Conservation (phyloP, 2,797 vertebrate species). For the Hypotaenidia philippensis region DNA sequence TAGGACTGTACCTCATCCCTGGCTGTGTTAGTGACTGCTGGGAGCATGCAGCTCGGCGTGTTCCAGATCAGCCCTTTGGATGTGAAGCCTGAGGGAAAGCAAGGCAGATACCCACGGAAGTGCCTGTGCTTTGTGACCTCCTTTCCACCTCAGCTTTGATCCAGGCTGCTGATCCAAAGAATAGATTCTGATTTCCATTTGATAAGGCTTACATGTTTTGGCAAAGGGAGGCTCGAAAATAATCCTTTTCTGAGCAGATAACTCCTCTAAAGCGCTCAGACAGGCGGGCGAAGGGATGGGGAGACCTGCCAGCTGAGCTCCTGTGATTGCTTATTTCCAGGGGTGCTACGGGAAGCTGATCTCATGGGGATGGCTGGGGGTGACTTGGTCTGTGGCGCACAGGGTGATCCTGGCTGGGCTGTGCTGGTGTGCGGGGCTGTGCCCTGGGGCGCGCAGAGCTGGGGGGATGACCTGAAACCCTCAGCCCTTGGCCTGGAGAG, state of each 20-base stretch:
- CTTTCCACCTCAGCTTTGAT: slow-evolving; percentile 59
- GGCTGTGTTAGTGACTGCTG: background rate
- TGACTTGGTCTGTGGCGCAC: rapidly evolving
- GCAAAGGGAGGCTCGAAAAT: slow-evolving; percentile 46
- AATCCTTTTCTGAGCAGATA: slow-evolving; percentile 66
- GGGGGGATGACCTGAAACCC: rapidly evolving
- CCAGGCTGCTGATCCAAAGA: slow-evolving; percentile 42
- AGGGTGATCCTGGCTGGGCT: background rate
- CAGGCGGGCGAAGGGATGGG: background rate
- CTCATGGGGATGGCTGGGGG: background rate
- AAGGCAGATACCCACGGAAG: slow-evolving; percentile 19
- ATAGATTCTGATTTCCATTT: slow-evolving; percentile 62
- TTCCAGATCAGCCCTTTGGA: background rate
- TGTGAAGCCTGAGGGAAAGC: background rate
- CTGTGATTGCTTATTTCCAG: background rate
- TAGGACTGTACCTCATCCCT: rapidly evolving
- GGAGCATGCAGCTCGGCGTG: background rate
- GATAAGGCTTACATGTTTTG: slow-evolving; percentile 51
- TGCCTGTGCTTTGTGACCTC: slow-evolving; percentile 49
- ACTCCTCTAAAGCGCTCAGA: slow-evolving; percentile 33
- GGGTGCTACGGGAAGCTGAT: background rate
- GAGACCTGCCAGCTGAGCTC: background rate
- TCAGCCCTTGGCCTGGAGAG: rapidly evolving
- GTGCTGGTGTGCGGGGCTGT: rapidly evolving
- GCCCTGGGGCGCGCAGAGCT: background rate